Evolutionary conservation across 2,113 vertebrate species (phyloP).

Genomic region (Aspiorhynchus laticeps): DNA sequence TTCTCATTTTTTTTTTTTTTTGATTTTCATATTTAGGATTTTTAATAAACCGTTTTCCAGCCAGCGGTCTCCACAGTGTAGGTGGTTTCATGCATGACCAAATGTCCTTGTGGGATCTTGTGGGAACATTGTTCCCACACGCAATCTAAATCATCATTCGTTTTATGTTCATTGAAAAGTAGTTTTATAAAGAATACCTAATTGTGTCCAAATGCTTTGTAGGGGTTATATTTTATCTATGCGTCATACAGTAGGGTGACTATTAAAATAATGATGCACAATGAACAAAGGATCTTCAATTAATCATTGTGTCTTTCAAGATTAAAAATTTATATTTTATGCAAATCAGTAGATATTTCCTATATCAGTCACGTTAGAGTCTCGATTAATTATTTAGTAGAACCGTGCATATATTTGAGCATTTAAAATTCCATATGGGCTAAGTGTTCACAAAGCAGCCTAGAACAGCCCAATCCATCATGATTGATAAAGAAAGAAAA

Average conservation of each 20-base stretch:
- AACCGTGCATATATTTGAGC: neutral
- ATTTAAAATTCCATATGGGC: neutral
- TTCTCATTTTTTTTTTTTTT: neutral
- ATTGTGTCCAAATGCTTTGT: neutral
- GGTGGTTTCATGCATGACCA: neutral
- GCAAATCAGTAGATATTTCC: constrained; percentile 24
- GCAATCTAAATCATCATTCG: neutral
- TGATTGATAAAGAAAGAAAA: neutral
- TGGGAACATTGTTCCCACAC: neutral
- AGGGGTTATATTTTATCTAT: neutral
- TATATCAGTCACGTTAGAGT: neutral
- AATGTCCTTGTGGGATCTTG: neutral
- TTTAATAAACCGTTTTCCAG: neutral
- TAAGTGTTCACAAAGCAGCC: neutral
- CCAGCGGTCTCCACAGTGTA: neutral
- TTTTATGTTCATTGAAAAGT: neutral
- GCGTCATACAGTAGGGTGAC: neutral
- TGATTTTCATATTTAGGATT: neutral
- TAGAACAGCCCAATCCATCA: neutral
- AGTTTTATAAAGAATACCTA: neutral
- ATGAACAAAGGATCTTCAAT: constrained; percentile 14
- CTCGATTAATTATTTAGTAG: constrained; percentile 7
- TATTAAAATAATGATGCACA: neutral
- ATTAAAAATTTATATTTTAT: constrained; percentile 38
- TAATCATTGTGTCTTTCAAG: constrained; percentile 4